phyloP scores from a whole-genome alignment of 1,140 invertebrate species.

The Neodiprion pinetum region DNA sequence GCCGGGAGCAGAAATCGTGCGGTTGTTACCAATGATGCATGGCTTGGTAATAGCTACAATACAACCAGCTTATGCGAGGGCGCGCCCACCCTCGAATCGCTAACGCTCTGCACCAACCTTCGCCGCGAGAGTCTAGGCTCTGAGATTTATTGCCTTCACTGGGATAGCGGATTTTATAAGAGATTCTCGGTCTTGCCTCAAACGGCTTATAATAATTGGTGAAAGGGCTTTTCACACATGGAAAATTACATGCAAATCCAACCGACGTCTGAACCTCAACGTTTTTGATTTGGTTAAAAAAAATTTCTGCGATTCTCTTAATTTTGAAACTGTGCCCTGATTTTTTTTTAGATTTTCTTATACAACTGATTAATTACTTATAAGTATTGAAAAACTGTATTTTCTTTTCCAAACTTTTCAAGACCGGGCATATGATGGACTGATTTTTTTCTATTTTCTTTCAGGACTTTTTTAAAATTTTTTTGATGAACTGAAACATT shows the following conservation, averaged over 20 bases:
- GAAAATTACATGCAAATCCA: too few relatives aligned
- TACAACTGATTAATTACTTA: too few relatives aligned
- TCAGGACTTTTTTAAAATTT: too few relatives aligned
- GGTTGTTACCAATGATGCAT: slow-evolving; percentile 62
- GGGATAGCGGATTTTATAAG: slow-evolving; percentile 56
- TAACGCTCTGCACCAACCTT: not conserved
- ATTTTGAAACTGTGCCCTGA: slow-evolving; percentile 20
- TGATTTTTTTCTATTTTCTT: too few relatives aligned
- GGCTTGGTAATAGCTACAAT: slow-evolving; percentile 62
- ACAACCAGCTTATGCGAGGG: slow-evolving; percentile 62
- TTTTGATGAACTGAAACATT: too few relatives aligned
- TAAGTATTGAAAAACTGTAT: too few relatives aligned
- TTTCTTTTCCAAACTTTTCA: too few relatives aligned
- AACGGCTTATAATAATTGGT: slow-evolving; percentile 63
- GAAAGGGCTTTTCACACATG: slow-evolving; percentile 13
- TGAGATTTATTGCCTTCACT: slow-evolving; percentile 60
- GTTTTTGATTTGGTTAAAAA: too few relatives aligned
- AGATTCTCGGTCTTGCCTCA: slow-evolving; percentile 60
- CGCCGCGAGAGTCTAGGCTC: slow-evolving; percentile 41
- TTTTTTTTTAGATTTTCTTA: too few relatives aligned
- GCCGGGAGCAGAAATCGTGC: slow-evolving; percentile 34
- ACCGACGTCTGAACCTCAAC: too few relatives aligned
- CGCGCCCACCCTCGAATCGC: slow-evolving; percentile 42
- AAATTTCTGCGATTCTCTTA: too few relatives aligned
- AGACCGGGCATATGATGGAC: too few relatives aligned